Conservation (phyloP, 2,113 vertebrate genomes). For the Misgurnus mizolepis region DNA sequence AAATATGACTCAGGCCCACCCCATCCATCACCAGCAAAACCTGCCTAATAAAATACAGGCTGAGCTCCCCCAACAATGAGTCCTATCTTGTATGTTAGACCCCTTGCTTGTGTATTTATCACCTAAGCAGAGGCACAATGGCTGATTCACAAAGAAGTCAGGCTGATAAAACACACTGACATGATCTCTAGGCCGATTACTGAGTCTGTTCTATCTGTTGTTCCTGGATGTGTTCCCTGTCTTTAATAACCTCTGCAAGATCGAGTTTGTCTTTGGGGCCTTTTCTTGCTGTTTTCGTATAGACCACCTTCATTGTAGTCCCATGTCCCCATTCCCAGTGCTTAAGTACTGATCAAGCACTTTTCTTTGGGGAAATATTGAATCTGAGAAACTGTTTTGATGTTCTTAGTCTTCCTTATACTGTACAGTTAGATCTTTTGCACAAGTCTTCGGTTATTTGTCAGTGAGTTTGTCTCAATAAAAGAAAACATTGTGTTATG, state of each 20-base stretch:
- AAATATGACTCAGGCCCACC: slow-evolving; percentile 67
- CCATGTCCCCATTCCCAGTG: not conserved
- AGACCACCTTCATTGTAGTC: slow-evolving; percentile 14
- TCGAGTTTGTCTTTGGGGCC: slow-evolving; percentile 47
- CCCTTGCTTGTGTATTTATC: slow-evolving; percentile 76
- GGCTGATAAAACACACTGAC: slow-evolving; percentile 71
- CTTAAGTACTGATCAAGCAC: not conserved
- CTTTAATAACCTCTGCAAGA: slow-evolving; percentile 29
- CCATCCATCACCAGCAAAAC: slow-evolving; percentile 74
- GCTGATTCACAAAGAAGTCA: slow-evolving; percentile 72
- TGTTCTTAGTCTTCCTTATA: not conserved
- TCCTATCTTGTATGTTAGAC: slow-evolving; percentile 73
- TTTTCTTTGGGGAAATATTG: not conserved
- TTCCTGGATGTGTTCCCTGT: slow-evolving; percentile 23
- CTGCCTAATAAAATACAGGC: slow-evolving; percentile 69
- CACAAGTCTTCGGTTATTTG: not conserved
- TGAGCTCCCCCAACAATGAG: slow-evolving; percentile 66
- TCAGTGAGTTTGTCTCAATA: slow-evolving; percentile 13
- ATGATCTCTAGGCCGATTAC: slow-evolving; percentile 62
- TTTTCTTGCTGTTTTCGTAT: slow-evolving; percentile 41
- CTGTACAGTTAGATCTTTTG: not conserved
- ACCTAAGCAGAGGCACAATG: slow-evolving; percentile 66
- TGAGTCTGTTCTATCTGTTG: slow-evolving; percentile 40
- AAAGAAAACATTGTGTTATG: not conserved
- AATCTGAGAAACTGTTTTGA: slow-evolving; percentile 4